A percentile compares a stretch with the other conserved stretches of the same genome.
Conservation (phyloP, 2,888 invertebrate genomes). For the Phoenoteleia sp. region DNA sequence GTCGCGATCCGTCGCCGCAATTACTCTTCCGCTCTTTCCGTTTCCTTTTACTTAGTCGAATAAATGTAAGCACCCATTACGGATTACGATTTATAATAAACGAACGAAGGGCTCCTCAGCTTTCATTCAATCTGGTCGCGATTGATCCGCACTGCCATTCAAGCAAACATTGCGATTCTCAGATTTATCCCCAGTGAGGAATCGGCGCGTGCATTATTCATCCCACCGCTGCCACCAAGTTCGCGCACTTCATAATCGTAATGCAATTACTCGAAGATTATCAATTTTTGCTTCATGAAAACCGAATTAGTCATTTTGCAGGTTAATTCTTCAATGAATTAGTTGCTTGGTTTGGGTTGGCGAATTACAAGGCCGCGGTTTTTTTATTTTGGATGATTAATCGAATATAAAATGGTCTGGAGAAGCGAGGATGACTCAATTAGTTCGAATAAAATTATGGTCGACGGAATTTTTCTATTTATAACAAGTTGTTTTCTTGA, state of each 20-base stretch:
- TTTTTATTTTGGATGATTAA: background rate
- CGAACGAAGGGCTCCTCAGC: slow-evolving; percentile 43
- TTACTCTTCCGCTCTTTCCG: slow-evolving; percentile 20
- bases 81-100: slow-evolving; percentile 69
- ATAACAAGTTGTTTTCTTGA: background rate
- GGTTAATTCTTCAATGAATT: background rate
- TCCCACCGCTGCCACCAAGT: background rate
- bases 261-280: slow-evolving; percentile 5
- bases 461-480: background rate
- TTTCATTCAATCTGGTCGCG: slow-evolving; percentile 52
- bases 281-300: background rate
- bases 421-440: background rate
- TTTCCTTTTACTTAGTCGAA: slow-evolving; percentile 60
- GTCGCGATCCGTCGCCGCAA: slow-evolving; percentile 75
- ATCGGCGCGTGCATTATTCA: slow-evolving; percentile 42
- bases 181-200: slow-evolving; percentile 23
- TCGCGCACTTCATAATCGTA: slow-evolving; percentile 14
- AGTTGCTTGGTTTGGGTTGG: background rate
- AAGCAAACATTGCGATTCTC: slow-evolving; percentile 18
- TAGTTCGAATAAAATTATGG: background rate
- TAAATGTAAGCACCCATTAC: slow-evolving; percentile 66
- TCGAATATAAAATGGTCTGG: background rate
- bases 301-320: background rate
- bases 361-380: background rate
- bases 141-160: slow-evolving; percentile 54